Evolutionary conservation across 2,113 vertebrate genomes (phyloP).

Genomic region (Atractosteus spatula): DNA sequence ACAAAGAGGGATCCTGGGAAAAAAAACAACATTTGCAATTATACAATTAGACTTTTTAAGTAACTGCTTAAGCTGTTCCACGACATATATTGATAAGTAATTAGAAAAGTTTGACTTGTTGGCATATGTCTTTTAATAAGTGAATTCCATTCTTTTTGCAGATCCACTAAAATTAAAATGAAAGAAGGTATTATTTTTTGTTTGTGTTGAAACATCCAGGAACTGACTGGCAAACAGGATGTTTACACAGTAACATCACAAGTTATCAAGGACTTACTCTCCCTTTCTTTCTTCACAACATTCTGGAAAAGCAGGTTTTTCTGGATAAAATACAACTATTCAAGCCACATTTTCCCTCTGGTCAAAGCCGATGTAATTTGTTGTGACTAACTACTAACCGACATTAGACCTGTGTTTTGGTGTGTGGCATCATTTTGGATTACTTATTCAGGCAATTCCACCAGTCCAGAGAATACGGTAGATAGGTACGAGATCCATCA

Average conservation of each 20-base stretch:
- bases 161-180: constrained; percentile 26
- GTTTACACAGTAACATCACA: background rate
- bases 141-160: constrained; percentile 31
- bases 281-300: constrained; percentile 10
- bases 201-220: constrained; percentile 7
- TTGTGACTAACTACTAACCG: constrained; percentile 13
- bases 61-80: too few relatives aligned
- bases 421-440: too few relatives aligned
- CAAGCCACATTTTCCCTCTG: background rate
- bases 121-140: background rate
- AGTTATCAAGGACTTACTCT: constrained; percentile 1
- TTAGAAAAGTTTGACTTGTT: too few relatives aligned
- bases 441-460: too few relatives aligned
- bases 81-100: too few relatives aligned
- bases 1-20: too few relatives aligned
- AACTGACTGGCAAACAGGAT: background rate
- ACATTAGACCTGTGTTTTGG: background rate
- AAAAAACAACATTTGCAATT: too few relatives aligned
- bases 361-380: constrained; percentile 4
- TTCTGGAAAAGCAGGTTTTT: background rate
- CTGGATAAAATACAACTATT: background rate
- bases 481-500: too few relatives aligned
- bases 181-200: constrained; percentile 40
- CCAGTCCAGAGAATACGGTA: too few relatives aligned
- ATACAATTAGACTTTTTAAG: too few relatives aligned